phyloP scores from a whole-genome alignment of 2,797 vertebrate species.

The Myripristis murdjan region DNA sequence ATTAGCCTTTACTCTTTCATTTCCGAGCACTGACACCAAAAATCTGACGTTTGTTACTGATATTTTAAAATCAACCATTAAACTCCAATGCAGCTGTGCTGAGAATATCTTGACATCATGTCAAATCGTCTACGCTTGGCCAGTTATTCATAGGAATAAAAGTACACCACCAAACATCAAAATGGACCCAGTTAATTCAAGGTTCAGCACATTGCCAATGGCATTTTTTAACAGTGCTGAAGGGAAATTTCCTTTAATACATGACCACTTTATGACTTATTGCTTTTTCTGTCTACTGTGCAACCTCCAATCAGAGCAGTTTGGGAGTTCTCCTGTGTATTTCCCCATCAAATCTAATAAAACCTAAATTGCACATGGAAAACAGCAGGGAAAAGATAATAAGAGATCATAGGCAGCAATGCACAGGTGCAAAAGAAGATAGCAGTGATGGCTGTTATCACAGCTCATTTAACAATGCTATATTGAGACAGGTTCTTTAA shows the following conservation, averaged over 20 bases:
- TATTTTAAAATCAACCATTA: too few species aligned
- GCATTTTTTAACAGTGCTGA: too few species aligned
- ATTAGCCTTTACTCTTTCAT: slow-evolving; percentile 2
- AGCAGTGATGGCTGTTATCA: slow-evolving; percentile 1
- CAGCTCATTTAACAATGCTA: not conserved
- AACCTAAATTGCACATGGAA: not conserved
- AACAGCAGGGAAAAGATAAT: not conserved
- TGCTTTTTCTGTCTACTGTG: too few species aligned
- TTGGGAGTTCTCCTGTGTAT: slow-evolving; percentile 1
- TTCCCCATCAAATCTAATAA: not conserved
- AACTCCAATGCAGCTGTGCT: not conserved
- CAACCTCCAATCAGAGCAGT: not conserved
- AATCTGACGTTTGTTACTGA: not conserved
- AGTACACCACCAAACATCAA: too few species aligned
- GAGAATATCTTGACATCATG: not conserved
- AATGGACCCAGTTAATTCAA: too few species aligned
- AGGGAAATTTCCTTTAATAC: not conserved
- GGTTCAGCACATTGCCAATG: too few species aligned
- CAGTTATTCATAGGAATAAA: too few species aligned
- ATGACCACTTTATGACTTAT: not conserved
- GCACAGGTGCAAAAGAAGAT: not conserved
- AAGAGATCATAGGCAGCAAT: too few species aligned
- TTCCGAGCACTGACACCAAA: not conserved
- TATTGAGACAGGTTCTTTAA: not conserved
- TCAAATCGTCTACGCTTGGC: not conserved